Evolutionary conservation across 2,888 invertebrate species (phyloP).

Genomic region (Pherbina coryleti): DNA sequence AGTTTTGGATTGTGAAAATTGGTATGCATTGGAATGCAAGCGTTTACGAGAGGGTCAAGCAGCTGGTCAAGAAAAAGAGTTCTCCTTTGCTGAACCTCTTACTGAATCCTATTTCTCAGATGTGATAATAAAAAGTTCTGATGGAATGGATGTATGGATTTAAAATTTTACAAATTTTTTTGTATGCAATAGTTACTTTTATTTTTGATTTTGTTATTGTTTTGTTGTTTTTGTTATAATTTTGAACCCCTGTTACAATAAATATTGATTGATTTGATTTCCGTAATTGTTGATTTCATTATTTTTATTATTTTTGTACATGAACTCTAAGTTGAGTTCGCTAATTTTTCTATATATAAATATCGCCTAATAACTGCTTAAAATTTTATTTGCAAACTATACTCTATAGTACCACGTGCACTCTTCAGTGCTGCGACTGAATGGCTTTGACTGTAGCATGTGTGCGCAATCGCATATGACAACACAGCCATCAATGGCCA

Average conservation of each 20-base stretch:
- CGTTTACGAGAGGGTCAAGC: conserved; percentile 71
- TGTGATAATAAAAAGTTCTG: conserved; percentile 64
- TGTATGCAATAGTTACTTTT: not conserved
- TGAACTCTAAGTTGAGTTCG: not conserved
- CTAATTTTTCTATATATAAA: not conserved
- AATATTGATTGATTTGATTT: not conserved
- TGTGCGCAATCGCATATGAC: conserved; percentile 65
- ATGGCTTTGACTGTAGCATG: conserved; percentile 72
- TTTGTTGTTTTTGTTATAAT: not conserved
- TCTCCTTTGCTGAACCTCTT: conserved; percentile 76
- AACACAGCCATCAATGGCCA: conserved; percentile 47
- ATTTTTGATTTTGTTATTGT: not conserved
- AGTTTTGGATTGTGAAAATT: conserved; percentile 74
- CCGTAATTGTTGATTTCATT: too few species aligned
- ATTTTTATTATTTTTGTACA: not conserved
- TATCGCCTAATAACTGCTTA: not conserved
- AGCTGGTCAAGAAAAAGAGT: conserved; percentile 72
- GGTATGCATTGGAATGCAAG: conserved; percentile 76
- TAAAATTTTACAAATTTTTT: not conserved
- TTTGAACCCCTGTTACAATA: not conserved
- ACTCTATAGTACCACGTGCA: conserved; percentile 72
- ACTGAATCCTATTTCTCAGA: conserved; percentile 78
- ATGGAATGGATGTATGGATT: conserved; percentile 56
- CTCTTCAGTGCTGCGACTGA: conserved; percentile 72
- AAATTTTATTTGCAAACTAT: not conserved